A percentile compares a stretch with the other conserved stretches of the same genome.
These are phyloP conservation scores for Plagodis pulveraria DNA, from an alignment of 2,888 invertebrate species.

Conservation along the genomic window DNA sequence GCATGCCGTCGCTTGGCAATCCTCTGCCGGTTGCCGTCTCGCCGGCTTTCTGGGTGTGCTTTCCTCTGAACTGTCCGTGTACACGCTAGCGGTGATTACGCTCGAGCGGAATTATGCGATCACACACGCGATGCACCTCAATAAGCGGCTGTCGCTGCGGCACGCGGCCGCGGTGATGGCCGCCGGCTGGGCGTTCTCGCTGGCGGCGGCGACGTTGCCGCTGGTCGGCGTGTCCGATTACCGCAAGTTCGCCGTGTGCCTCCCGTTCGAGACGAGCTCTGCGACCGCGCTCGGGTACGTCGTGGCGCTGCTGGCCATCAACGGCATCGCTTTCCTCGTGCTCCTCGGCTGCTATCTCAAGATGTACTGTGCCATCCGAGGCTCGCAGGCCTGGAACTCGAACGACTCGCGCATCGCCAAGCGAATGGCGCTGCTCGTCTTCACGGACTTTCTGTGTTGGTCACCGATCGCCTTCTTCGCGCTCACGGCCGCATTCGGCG, in stretches of 20 bases:
- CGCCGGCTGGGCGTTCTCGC: slow-evolving; percentile 95
- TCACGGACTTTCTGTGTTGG: slow-evolving; percentile 99
- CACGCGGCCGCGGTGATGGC: slow-evolving; percentile 97
- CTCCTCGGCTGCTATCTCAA: slow-evolving; percentile 98
- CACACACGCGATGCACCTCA: slow-evolving; percentile 98
- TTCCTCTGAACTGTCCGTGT: slow-evolving; percentile 97
- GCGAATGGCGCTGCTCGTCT: slow-evolving; percentile 97
- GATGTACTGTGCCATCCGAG: slow-evolving; percentile 99
- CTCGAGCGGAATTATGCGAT: slow-evolving; percentile 98
- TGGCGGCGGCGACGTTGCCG: slow-evolving; percentile 94
- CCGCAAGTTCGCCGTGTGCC: slow-evolving; percentile 97
- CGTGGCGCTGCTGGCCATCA: slow-evolving; percentile 94
- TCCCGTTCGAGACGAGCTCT: slow-evolving; percentile 96
- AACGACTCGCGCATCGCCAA: slow-evolving; percentile 98
- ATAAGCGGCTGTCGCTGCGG: slow-evolving; percentile 95
- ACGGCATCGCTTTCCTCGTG: slow-evolving; percentile 96
- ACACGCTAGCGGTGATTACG: slow-evolving; percentile 97
- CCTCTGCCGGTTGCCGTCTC: slow-evolving; percentile 95
- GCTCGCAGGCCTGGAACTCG: slow-evolving; percentile 98
- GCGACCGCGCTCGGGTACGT: slow-evolving; percentile 94
- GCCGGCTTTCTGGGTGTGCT: slow-evolving; percentile 98
- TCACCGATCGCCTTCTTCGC: slow-evolving; percentile 98
- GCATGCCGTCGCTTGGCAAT: slow-evolving; percentile 99
- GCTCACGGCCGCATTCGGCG: slow-evolving; percentile 96
- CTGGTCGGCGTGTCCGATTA: slow-evolving; percentile 97